Evolutionary conservation across 2,888 invertebrate genomes (phyloP), one percentile per base, ranked within the genome.

Genomic region (Drosophila neoperkinsi): DNA sequence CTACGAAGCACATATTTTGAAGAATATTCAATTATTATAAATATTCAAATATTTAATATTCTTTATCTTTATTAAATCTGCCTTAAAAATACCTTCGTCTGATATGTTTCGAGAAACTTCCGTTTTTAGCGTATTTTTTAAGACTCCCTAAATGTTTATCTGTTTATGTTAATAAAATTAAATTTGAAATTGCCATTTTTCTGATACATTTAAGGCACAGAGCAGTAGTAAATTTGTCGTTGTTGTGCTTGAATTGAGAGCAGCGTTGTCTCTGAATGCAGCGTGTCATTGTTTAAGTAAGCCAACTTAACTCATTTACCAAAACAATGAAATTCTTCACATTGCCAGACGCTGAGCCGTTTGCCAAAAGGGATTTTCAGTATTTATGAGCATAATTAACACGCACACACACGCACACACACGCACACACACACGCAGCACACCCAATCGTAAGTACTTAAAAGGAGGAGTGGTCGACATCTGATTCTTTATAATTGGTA

Each of bases 311-410:
- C 57, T 66, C 30, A 41, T 57, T 57, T 41, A 41, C 41, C 41
- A 59, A 33, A 46, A 34, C 59, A 49, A 36, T 10, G 34, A 46
- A 25, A 58, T 49, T 25, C 30, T 21, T 2, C 7, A 7, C 33
- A 33, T 49, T 33, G 25, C 16, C 21, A 38, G 38, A 28, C 28
- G 28, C 28, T 56, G 56, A 38, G 53, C 25, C 21, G 18, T 11
- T 28, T 11, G 55, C 55, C 36, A 36, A n/a, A 9, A 41, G 38
- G 60, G 59, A 77, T 65, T 69, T 85, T 69, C 61, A 57, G 65
- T 75, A 75, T 80, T 86, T 83, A 78, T 77, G 68, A 63, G 55
- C 66, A 31, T 61, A 67, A 71, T 70, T 76, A 52, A 69, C 79
- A 57, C 62, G 56, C 36, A 30, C 33, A 38, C n/a, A 11, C 38